Evolutionary conservation across 2,888 invertebrate genomes (phyloP), one percentile per base, ranked within the genome.

Genomic region (Tenthredo notha): DNA sequence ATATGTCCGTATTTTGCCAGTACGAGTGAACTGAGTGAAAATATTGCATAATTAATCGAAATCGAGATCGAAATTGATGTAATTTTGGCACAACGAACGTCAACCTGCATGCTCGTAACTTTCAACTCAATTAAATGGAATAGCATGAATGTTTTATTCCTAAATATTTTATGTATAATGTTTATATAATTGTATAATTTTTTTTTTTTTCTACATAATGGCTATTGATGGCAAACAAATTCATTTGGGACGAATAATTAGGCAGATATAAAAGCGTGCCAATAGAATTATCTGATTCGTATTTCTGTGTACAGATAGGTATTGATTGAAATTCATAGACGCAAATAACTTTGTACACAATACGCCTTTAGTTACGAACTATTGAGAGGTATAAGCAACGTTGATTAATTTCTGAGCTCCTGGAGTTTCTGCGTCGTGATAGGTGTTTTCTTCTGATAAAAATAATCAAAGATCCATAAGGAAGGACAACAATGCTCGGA

Each of bases 241-340:
- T 77, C 77, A 77, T 77, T 50, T 29, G 50, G 77, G 54, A 77
- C 54, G 29, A 50, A 54, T 77, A 77, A 77, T 77, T 9, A 54
- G 25, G 18, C 18, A 12, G 47, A 10, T 61, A 47, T 25, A 54
- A 29, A 54, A 33, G 77, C 33, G 54, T 18, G 18, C 33, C 54
- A 50, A 15, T 50, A 33, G 50, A 54, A 77, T 50, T 54, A 43
- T 74, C 43, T 43, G 12, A 21, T 74, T 25, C 74, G 21, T 21
- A 25, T 43, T 74, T 43, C 43, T 43, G 10, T 72, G 18, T 1
- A 43, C 21, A 12, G 43, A 67, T 67, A 12, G 43, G 33, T 67
- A 18, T 18, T 15, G 33, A 67, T 67, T 9, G 12, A 18, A 67
- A 37, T 37, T 40, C 7, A 12, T 18, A 43, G 5, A 43, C 72